Conservation (phyloP, 2,888 invertebrate species). For the Tiphia femorata region DNA sequence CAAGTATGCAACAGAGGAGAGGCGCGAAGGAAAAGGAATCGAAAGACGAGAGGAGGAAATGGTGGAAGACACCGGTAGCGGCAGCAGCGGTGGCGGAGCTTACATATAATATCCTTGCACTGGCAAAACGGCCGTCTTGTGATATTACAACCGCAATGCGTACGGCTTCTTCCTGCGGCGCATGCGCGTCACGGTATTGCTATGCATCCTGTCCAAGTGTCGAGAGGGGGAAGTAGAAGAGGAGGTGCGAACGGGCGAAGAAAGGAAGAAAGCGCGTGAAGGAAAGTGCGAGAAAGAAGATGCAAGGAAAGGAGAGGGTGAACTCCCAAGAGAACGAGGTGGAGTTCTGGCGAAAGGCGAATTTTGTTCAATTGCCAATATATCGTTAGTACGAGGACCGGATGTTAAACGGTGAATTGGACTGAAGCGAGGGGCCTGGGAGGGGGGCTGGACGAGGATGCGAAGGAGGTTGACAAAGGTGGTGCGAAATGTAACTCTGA, state of each 20-base stretch:
- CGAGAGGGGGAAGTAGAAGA: conserved; percentile 23
- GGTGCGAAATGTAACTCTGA: no score
- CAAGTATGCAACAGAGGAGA: no score
- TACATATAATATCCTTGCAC: conserved; percentile 51
- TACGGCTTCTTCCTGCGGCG: conserved; percentile 51
- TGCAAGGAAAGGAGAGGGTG: background rate
- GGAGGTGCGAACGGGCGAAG: background rate
- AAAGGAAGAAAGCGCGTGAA: background rate
- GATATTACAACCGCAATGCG: conserved; percentile 67
- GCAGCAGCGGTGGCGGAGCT: conserved; percentile 30
- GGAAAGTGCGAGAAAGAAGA: background rate
- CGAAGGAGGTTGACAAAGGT: no score
- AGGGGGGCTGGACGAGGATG: background rate
- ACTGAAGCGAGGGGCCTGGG: conserved; percentile 1
- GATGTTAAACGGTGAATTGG: conserved; percentile 53
- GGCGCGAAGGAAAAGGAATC: background rate
- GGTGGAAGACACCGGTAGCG: conserved; percentile 9
- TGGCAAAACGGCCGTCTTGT: conserved; percentile 44
- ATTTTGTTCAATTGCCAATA: conserved; percentile 56
- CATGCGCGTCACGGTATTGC: conserved; percentile 52
- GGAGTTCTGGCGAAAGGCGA: conserved; percentile 28
- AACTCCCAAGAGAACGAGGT: conserved; percentile 1
- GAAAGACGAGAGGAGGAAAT: background rate
- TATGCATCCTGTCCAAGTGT: conserved; percentile 46
- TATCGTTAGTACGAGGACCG: conserved; percentile 55